Conservation (phyloP, 2,888 invertebrate species). For the Plagodis dolabraria region DNA sequence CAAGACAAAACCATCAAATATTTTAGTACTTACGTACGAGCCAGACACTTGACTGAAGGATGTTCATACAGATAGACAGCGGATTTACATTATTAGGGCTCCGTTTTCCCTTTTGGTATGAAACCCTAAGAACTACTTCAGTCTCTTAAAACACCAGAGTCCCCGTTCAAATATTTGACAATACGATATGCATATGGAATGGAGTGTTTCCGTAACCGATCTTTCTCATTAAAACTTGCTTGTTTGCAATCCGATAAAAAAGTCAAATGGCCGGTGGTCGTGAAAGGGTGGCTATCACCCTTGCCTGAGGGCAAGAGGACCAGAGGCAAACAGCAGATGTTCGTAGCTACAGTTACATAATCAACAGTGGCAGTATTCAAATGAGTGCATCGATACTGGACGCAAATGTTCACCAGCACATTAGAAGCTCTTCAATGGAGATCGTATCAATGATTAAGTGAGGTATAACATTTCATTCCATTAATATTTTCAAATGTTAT, state of each 20-base stretch:
- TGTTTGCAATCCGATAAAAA: constrained; percentile 79
- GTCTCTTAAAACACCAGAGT: constrained; percentile 45
- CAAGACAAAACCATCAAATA: no score
- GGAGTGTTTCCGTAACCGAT: constrained; percentile 81
- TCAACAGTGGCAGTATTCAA: constrained; percentile 79
- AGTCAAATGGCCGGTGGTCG: constrained; percentile 72
- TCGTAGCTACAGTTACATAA: constrained; percentile 75
- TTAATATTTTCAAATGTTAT: neutral
- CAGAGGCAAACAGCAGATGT: constrained; percentile 79
- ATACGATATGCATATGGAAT: constrained; percentile 67
- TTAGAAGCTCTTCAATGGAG: constrained; percentile 5
- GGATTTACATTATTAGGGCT: no score
- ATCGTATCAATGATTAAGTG: constrained; percentile 14
- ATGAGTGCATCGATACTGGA: constrained; percentile 62
- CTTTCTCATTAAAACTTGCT: constrained; percentile 75
- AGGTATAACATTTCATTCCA: constrained; percentile 6
- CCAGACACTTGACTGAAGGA: no score
- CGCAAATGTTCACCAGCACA: constrained; percentile 35
- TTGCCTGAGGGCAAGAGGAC: constrained; percentile 41
- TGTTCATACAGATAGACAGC: no score
- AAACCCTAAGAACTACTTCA: no score
- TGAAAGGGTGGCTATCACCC: constrained; percentile 64
- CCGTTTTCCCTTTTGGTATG: no score
- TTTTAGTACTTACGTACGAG: no score
- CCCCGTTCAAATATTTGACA: constrained; percentile 68